Percentiles rank a stretch among this genome's conserved stretches.
Conservation (phyloP, 2,888 invertebrate species). For the Heteromurus nitidus region DNA sequence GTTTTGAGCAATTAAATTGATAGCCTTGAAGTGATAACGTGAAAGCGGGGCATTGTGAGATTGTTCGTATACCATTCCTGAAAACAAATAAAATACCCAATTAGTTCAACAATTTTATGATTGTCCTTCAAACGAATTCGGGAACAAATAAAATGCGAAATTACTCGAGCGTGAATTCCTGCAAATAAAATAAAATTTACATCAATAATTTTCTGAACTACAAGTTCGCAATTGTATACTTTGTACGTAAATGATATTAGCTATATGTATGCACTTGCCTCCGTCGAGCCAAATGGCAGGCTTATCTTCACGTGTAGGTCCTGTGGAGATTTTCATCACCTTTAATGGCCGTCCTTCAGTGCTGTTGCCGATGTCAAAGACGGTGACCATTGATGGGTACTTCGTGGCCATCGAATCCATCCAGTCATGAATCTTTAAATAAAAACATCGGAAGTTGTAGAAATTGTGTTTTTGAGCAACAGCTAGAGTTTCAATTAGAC, state of each 20-base stretch:
- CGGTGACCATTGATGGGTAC: slow-evolving; percentile 81
- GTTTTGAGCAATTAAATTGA: no score
- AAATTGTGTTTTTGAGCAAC: no score
- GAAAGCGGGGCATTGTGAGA: no score
- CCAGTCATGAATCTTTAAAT: slow-evolving; percentile 70
- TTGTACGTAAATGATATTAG: slow-evolving; percentile 5
- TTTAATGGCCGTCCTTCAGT: slow-evolving; percentile 82
- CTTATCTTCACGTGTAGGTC: slow-evolving; percentile 76
- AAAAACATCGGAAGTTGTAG: no score
- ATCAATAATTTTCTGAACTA: background rate
- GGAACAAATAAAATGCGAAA: no score
- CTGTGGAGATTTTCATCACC: slow-evolving; percentile 75
- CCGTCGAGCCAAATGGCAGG: slow-evolving; percentile 78
- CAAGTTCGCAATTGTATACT: background rate
- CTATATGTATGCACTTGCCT: slow-evolving; percentile 75
- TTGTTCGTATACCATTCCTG: slow-evolving; percentile 41
- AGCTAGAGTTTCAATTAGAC: background rate
- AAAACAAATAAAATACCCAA: slow-evolving; percentile 5
- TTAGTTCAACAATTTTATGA: slow-evolving; percentile 8
- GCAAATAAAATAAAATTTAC: slow-evolving; percentile 54
- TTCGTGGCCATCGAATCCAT: slow-evolving; percentile 82
- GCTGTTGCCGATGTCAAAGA: slow-evolving; percentile 84
- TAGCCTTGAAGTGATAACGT: no score
- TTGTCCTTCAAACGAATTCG: no score
- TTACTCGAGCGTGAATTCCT: slow-evolving; percentile 83